These are phyloP conservation scores for Euborellia annulipes DNA, from an alignment of 1,140 invertebrate species.

Conservation along the genomic window DNA sequence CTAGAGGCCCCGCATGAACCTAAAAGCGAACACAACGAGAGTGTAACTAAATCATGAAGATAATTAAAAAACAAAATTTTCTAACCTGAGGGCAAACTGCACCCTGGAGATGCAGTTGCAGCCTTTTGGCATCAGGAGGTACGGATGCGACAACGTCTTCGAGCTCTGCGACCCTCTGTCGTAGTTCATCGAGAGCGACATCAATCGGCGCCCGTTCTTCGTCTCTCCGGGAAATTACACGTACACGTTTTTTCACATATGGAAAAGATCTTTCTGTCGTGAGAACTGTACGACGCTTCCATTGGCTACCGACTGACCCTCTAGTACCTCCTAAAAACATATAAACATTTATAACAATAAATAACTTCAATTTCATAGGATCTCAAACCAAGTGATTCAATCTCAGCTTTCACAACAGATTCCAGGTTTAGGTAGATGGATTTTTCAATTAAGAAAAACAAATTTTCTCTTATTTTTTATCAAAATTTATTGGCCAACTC, in stretches of 20 bases:
- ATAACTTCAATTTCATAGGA: no score
- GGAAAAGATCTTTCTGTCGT: slow-evolving; percentile 74
- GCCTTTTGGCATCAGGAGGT: slow-evolving; percentile 69
- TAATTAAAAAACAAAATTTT: no score
- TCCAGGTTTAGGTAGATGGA: no score
- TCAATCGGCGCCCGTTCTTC: slow-evolving; percentile 80
- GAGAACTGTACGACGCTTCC: slow-evolving; percentile 71
- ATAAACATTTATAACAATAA: no score
- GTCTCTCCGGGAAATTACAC: slow-evolving; percentile 50
- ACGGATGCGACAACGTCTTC: slow-evolving; percentile 66
- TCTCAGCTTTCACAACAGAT: no score
- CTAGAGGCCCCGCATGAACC: slow-evolving; percentile 87
- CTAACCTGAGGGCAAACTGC: no score
- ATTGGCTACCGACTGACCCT: slow-evolving; percentile 72
- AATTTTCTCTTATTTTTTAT: no score
- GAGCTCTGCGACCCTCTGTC: slow-evolving; percentile 62
- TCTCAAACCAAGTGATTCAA: no score
- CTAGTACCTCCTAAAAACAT: slow-evolving; percentile 28
- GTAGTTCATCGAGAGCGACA: slow-evolving; percentile 88
- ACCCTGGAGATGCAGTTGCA: slow-evolving; percentile 73
- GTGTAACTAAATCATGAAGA: no score
- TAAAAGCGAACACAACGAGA: slow-evolving; percentile 55
- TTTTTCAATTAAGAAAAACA: no score
- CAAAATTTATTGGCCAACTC: no score
- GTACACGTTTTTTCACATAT: slow-evolving; percentile 78